Evolutionary conservation across 2,888 invertebrate genomes (phyloP), one percentile per base, ranked within the genome.

Genomic region (Linnaemya vulpina): DNA sequence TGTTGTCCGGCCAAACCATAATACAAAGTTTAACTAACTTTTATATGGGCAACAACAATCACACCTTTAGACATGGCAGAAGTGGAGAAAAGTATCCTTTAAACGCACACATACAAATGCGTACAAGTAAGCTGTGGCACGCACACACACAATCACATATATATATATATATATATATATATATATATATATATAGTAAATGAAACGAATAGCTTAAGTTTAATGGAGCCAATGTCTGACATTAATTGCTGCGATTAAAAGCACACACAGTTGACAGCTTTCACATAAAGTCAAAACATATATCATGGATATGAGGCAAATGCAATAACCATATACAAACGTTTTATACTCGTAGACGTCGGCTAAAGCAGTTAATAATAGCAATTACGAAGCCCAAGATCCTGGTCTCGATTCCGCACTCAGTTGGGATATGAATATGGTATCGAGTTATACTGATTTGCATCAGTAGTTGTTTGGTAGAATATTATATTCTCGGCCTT

Each of bases 231-330:
- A 80, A 80, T 71, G 74, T 60, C 68, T 73, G 84, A 84, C 84
- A 80, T 80, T 76, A 84, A 84, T 84, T 84, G 80, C 84, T 40
- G 55, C 73, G 73, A 84, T 84, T 84, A 84, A 84, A 79, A 74
- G 83, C 70, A 75, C 79, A 83, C 78, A 78, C 75, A 79, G 74
- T 71, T 75, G 79, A 83, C 83, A 78, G 83, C 46, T 58, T 55
- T 15, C 11, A 55, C 8, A 53, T 17, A 38, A 11, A 73, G 49
- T 49, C 60, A 76, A 75, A 58, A 35, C 8, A n/a, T 51, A 30
- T 20, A 67, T n/a, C n/a, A 25, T 67, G 13, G 15, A 58, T 70
- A 17, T 55, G 17, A 40, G 5, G 30, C 43, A 63, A 5, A 7
- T 55, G 17, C 55, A 63, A 17, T 2, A 73, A 40, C n/a, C 13